These are phyloP conservation scores for Callyntrura guangdongensis DNA, from an alignment of 2,888 invertebrate genomes.

Conservation along the genomic window DNA sequence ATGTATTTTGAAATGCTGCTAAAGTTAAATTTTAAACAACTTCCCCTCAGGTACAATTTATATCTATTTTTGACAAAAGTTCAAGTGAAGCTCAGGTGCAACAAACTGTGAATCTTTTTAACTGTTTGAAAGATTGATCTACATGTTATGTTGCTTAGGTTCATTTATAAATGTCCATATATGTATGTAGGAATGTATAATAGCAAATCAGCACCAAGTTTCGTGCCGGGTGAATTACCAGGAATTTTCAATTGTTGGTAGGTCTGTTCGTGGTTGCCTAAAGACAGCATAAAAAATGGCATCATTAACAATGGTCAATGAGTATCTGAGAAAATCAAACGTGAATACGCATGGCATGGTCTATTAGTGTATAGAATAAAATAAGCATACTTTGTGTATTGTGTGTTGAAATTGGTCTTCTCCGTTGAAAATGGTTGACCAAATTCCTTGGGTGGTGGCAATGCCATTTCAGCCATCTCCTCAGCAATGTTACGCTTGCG, in stretches of 20 bases:
- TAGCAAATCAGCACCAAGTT: not conserved
- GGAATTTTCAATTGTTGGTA: slow-evolving; percentile 85
- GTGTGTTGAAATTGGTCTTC: slow-evolving; percentile 84
- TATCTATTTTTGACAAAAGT: not conserved
- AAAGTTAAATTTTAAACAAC: not conserved
- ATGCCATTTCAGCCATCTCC: slow-evolving; percentile 84
- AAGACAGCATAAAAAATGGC: not conserved
- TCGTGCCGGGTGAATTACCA: slow-evolving; percentile 77
- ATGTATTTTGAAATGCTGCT: no score
- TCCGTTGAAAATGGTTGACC: slow-evolving; percentile 79
- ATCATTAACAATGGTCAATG: no score
- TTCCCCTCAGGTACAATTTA: slow-evolving; percentile 13
- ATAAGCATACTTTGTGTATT: slow-evolving; percentile 83
- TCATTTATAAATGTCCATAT: not conserved
- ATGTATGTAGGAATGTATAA: not conserved
- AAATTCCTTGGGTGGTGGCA: slow-evolving; percentile 84
- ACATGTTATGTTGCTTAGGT: not conserved
- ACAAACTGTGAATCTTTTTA: not conserved
- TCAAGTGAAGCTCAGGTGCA: not conserved
- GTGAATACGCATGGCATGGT: not conserved
- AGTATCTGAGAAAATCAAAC: not conserved
- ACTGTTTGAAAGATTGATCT: not conserved
- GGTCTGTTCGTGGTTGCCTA: slow-evolving; percentile 77
- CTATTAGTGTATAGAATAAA: not conserved
- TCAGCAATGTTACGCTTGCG: slow-evolving; percentile 83